These are phyloP conservation scores for Rhyacophila evoluta DNA, from an alignment of 2,888 invertebrate species.

Conservation along the genomic window DNA sequence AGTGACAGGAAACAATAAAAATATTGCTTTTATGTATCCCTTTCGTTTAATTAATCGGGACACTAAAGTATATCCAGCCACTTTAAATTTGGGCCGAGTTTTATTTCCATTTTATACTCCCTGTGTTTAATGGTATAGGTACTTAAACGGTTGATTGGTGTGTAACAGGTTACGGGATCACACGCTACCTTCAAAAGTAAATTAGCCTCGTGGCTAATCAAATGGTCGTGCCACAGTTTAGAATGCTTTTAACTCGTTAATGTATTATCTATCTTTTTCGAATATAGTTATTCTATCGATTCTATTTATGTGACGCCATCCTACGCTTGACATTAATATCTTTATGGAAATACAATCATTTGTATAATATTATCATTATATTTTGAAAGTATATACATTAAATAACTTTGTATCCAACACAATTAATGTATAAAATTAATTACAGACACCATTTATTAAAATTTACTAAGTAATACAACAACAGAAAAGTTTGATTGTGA, in stretches of 20 bases:
- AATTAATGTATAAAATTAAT: too few relatives aligned
- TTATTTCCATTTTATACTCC: constrained; percentile 14
- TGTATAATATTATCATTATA: too few relatives aligned
- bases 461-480: too few relatives aligned
- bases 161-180: constrained; percentile 10
- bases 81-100: neutral
- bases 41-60: constrained; percentile 1
- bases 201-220: constrained; percentile 19
- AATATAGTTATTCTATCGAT: neutral
- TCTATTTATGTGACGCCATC: neutral
- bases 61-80: neutral
- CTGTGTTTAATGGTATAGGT: constrained; percentile 10
- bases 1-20: neutral
- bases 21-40: neutral
- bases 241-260: constrained; percentile 19
- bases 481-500: too few relatives aligned
- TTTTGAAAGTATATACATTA: too few relatives aligned
- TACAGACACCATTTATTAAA: too few relatives aligned
- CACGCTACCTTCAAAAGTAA: constrained; percentile 15
- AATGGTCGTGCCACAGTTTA: constrained; percentile 14
- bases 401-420: too few relatives aligned
- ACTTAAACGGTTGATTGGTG: constrained; percentile 22
- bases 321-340: neutral
- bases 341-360: too few relatives aligned
- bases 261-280: neutral